Evolutionary conservation across 64 coral and sea anemone species (phyloP).

Genomic region (Exaiptasia diaphana): DNA sequence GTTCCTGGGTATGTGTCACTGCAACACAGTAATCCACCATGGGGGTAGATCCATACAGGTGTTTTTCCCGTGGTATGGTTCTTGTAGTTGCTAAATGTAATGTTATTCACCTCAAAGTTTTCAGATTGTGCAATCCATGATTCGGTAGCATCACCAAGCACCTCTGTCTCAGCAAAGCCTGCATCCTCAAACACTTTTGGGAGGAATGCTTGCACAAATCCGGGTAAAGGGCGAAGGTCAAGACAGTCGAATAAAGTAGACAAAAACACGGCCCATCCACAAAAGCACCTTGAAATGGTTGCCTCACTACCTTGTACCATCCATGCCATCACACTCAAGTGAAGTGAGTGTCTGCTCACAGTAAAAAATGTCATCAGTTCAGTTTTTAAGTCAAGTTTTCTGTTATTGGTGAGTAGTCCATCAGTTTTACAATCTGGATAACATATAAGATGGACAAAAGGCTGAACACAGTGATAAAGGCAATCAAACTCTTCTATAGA

Average conservation of each 20-base stretch:
- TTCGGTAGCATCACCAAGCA: slow-evolving; percentile 36
- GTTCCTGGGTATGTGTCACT: slow-evolving; percentile 42
- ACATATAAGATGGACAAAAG: background rate
- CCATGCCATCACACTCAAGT: background rate
- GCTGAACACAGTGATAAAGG: background rate
- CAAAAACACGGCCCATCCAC: slow-evolving; percentile 32
- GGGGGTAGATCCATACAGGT: slow-evolving; percentile 27
- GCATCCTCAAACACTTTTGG: slow-evolving; percentile 27
- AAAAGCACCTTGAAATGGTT: slow-evolving; percentile 13
- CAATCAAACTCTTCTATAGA: background rate
- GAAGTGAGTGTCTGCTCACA: background rate
- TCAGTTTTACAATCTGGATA: slow-evolving; percentile 32
- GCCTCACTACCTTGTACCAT: background rate
- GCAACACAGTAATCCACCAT: slow-evolving; percentile 14
- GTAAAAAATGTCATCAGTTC: slow-evolving; percentile 9
- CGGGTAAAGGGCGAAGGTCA: slow-evolving; percentile 34
- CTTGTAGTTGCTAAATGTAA: slow-evolving; percentile 58
- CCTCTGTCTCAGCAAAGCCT: slow-evolving; percentile 25
- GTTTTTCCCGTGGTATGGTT: slow-evolving; percentile 32
- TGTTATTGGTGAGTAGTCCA: background rate
- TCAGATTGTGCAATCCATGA: slow-evolving; percentile 45
- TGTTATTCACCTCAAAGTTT: slow-evolving; percentile 38
- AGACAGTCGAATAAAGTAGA: slow-evolving; percentile 18
- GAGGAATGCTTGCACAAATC: slow-evolving; percentile 13
- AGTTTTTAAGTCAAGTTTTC: background rate